Percentiles rank a stretch among this genome's conserved stretches.
These are phyloP conservation scores for Melangyna quadrimaculata DNA, from an alignment of 2,888 invertebrate species.

Conservation along the genomic window DNA sequence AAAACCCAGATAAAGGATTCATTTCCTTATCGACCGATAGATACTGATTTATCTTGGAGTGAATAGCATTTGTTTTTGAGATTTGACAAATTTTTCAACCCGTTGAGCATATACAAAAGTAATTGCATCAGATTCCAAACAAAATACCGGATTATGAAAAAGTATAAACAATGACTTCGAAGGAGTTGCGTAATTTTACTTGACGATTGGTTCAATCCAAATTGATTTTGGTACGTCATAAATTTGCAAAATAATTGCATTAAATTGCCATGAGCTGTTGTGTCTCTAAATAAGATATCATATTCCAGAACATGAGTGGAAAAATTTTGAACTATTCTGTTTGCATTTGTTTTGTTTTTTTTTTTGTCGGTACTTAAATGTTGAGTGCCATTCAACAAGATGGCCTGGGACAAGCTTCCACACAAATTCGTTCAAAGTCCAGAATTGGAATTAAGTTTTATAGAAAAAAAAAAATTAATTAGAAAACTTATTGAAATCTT, in stretches of 20 bases:
- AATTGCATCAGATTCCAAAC: constrained; percentile 5
- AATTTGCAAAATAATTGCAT: constrained; percentile 29
- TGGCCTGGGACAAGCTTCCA: constrained; percentile 27
- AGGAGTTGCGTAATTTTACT: constrained; percentile 23
- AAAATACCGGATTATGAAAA: constrained; percentile 29
- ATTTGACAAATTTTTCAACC: not conserved
- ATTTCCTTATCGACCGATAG: constrained; percentile 2
- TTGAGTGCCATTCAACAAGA: constrained; percentile 9
- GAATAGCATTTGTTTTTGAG: not conserved
- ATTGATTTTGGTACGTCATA: constrained; percentile 16
- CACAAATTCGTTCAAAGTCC: not conserved
- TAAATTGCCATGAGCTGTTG: constrained; percentile 17
- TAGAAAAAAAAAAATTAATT: constrained; percentile 21
- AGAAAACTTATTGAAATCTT: not conserved
- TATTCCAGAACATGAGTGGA: not conserved
- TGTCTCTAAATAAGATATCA: not conserved
- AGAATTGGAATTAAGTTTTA: not conserved
- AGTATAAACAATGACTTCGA: not conserved
- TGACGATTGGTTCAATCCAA: constrained; percentile 43
- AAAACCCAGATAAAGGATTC: constrained; percentile 1
- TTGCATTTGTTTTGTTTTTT: not conserved
- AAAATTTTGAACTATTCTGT: constrained; percentile 8
- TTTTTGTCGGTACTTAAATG: not conserved
- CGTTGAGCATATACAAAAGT: not conserved
- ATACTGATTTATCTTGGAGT: too few species aligned